These are phyloP conservation scores for Spinus pinus DNA, from an alignment of 2,797 vertebrate genomes.

Conservation along the genomic window DNA sequence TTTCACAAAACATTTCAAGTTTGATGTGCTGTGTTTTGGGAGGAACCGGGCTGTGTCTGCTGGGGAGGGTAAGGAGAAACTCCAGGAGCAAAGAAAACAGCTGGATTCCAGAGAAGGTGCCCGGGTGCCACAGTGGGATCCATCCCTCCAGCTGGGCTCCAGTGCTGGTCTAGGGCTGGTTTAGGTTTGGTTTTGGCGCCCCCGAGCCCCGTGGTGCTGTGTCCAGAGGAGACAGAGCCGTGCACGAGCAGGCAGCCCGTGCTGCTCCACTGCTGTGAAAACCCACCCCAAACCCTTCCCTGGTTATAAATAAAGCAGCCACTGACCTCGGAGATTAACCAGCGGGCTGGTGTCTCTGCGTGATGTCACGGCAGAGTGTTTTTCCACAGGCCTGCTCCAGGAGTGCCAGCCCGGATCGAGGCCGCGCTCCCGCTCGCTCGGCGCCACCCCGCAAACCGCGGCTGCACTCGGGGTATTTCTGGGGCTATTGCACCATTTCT, in stretches of 20 bases:
- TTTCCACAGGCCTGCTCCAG: slow-evolving; percentile 30
- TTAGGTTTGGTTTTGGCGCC: background rate
- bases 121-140: accelerated
- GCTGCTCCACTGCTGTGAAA: background rate
- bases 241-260: background rate
- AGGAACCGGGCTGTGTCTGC: background rate
- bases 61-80: background rate
- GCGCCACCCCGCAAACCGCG: background rate
- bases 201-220: accelerated
- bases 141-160: background rate
- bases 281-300: background rate
- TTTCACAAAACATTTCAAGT: background rate
- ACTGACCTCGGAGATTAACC: background rate
- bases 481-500: slow-evolving; percentile 46
- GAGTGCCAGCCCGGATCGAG: background rate
- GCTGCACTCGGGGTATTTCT: background rate
- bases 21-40: background rate
- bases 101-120: background rate
- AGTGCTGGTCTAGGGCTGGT: background rate
- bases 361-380: slow-evolving; percentile 46
- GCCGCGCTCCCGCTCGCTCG: background rate
- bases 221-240: background rate
- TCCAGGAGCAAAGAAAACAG: background rate
- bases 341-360: slow-evolving; percentile 14
- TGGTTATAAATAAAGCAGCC: slow-evolving; percentile 32